These are phyloP conservation scores for Smittia sp. DNA, from an alignment of 2,888 invertebrate genomes.

Conservation along the genomic window DNA sequence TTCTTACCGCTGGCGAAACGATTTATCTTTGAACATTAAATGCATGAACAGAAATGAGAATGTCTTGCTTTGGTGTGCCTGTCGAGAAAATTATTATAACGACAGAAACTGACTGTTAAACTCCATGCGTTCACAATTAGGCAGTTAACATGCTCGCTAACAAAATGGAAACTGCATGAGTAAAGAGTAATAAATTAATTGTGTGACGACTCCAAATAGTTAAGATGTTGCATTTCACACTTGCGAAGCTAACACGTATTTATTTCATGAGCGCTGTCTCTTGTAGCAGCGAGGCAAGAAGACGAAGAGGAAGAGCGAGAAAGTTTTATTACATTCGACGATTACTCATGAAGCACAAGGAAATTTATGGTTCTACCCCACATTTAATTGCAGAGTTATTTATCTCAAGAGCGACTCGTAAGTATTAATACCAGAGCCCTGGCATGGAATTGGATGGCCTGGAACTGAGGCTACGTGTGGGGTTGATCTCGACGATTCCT, in stretches of 20 bases:
- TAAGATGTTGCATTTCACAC: slow-evolving; percentile 31
- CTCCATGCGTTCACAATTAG: slow-evolving; percentile 48
- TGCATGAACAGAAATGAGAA: not conserved
- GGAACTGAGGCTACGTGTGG: too few species aligned
- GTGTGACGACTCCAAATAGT: slow-evolving; percentile 36
- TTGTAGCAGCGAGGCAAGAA: not conserved
- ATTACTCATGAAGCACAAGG: slow-evolving; percentile 1
- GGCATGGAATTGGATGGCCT: too few species aligned
- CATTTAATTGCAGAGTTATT: slow-evolving; percentile 38
- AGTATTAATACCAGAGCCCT: too few species aligned
- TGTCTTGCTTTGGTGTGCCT: slow-evolving; percentile 25
- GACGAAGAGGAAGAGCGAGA: slow-evolving; percentile 1
- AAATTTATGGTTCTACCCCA: slow-evolving; percentile 35
- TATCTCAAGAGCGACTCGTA: not conserved
- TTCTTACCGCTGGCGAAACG: not conserved
- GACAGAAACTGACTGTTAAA: slow-evolving; percentile 44
- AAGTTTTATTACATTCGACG: not conserved
- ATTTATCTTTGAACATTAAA: not conserved
- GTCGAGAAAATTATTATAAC: slow-evolving; percentile 40
- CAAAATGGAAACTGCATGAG: slow-evolving; percentile 31
- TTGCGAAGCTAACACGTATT: slow-evolving; percentile 30
- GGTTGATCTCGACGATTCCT: too few species aligned
- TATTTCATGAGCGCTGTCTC: slow-evolving; percentile 29
- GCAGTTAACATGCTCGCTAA: slow-evolving; percentile 44
- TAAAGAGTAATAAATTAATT: slow-evolving; percentile 37